Base-by-base conservation (phyloP, 1,140 invertebrate species). In the Cotesia vestalis region DNA sequence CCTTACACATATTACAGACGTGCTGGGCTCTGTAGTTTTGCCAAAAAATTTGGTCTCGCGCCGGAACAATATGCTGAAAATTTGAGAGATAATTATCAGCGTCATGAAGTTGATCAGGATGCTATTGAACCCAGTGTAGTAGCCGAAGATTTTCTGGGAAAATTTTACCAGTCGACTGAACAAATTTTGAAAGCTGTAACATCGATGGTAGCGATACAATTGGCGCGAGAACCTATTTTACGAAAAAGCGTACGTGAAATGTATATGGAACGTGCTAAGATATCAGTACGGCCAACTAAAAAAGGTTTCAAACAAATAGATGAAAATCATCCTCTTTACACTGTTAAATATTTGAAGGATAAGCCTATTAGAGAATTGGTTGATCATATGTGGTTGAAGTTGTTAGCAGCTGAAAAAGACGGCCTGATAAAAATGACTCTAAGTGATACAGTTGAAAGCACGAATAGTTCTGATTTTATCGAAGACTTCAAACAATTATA, bases 51-150 rank as follows among this genome's bases (percentile, higher is more conserved):
- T 87, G 98, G 98, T 75, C 85, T 99, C n/a, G 94, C 92, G 1
- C 95, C 98, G 0, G 95, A 98, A 81, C 93, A 99, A 82, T 99
- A 98, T 86, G 97, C 96, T 2, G 97, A 99, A 87, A 99, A 99
- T 88, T 85, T 99, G 0, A 90, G 96, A 1, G 97, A 99, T 80
- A 97, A 97, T 83, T 99, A 99, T 86, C 95, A 97, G 80, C 89
- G 95, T 14, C 95, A 99, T 84, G 97, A 99, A 81, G 95, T 99
- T 2, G 96, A 98, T 60, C 97, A 99, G 85, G 94, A 95, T 76
- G 89, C 91, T 0, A 88, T 91, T 2, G 92, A 95, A 75, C 96
- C 96, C 0, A 78, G 89, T 8, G 93, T 95, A 73, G 85, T 96
- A 20, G 96, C 96, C 0, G 91, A 91, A 72, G 93, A 92, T 80